These are phyloP conservation scores for Eonycteris spelaea DNA, from an alignment of 2,113 vertebrate genomes.

Conservation along the genomic window DNA sequence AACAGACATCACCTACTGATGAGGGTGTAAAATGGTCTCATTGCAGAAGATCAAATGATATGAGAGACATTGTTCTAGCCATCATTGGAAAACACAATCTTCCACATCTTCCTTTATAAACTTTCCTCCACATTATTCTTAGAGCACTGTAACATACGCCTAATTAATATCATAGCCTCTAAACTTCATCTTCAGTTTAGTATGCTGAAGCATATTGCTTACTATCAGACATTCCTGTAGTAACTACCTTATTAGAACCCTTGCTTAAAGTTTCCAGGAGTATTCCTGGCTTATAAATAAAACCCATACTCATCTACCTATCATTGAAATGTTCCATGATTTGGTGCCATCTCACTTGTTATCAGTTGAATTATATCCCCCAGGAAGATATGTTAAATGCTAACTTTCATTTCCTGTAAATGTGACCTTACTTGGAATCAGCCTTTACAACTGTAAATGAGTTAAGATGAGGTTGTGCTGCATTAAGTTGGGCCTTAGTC, in stretches of 20 bases:
- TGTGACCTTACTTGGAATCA: not conserved
- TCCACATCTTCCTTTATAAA: not conserved
- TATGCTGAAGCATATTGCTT: not conserved
- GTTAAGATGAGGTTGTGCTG: not conserved
- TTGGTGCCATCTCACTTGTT: not conserved
- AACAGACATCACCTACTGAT: not conserved
- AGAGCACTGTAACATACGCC: not conserved
- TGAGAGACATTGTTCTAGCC: not conserved
- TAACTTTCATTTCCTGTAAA: not conserved
- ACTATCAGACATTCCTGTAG: not conserved
- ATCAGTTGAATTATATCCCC: not conserved
- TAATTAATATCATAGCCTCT: not conserved
- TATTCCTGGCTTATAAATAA: not conserved
- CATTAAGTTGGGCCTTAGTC: not conserved
- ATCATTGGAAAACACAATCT: conserved; percentile 12
- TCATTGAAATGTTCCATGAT: not conserved
- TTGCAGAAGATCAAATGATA: not conserved
- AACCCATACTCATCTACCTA: not conserved
- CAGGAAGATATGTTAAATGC: not conserved
- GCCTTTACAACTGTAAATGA: not conserved
- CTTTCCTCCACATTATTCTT: not conserved
- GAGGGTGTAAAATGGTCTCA: not conserved
- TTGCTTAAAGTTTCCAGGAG: not conserved
- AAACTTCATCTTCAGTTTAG: not conserved
- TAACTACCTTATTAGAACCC: not conserved